A percentile compares a stretch with the other conserved stretches of the same genome.
Evolutionary conservation across 1,140 invertebrate species (phyloP).

Genomic region (Camponotus floridanus): DNA sequence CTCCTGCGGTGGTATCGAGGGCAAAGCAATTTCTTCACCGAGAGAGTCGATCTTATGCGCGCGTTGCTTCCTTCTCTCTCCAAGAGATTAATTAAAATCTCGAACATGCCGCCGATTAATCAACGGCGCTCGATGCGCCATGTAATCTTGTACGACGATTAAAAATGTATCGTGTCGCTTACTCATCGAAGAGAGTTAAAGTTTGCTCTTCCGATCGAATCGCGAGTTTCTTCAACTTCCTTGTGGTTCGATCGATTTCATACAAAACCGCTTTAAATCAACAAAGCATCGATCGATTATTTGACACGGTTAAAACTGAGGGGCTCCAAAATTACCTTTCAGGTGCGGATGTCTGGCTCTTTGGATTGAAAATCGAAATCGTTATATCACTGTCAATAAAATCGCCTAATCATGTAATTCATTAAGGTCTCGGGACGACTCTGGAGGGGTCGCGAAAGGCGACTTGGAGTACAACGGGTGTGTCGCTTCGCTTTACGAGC

Average conservation of each 20-base stretch:
- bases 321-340: background rate
- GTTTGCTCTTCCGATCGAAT: constrained; percentile 59
- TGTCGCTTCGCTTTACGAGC: constrained; percentile 58
- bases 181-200: constrained; percentile 65
- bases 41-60: constrained; percentile 55
- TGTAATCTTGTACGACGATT: constrained; percentile 68
- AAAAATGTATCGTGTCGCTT: constrained; percentile 71
- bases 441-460: constrained; percentile 13
- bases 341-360: background rate
- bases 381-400: constrained; percentile 59
- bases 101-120: constrained; percentile 74
- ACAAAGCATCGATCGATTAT: background rate
- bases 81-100: constrained; percentile 74
- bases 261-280: background rate
- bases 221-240: constrained; percentile 16
- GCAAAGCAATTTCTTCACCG: constrained; percentile 73
- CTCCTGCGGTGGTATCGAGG: constrained; percentile 60
- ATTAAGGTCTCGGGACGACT: constrained; percentile 71
- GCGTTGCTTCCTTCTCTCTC: constrained; percentile 16
- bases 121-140: constrained; percentile 71
- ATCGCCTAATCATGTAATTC: constrained; percentile 82
- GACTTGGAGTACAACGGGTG: constrained; percentile 41
- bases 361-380: constrained; percentile 1
- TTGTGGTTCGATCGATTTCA: constrained; percentile 15
- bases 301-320: background rate